phyloP scores from a whole-genome alignment of 2,888 invertebrate genomes.

The Agonopterix alstromeriana region DNA sequence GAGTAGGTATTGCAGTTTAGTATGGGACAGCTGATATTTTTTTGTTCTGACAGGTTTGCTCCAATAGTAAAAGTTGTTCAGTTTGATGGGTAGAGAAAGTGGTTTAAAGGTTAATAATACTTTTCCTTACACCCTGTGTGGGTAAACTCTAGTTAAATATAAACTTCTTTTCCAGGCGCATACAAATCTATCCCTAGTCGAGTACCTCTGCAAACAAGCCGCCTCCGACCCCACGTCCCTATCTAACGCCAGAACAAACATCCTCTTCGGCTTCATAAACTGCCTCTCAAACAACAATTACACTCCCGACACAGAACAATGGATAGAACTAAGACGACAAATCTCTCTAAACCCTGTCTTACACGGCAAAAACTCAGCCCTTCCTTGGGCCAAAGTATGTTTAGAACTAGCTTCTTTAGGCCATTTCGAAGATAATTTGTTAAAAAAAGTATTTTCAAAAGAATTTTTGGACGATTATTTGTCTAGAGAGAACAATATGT shows the following conservation, averaged over 20 bases:
- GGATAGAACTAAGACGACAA: constrained; percentile 62
- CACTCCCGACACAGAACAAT: constrained; percentile 66
- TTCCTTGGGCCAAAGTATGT: constrained; percentile 74
- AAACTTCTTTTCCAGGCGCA: constrained; percentile 56
- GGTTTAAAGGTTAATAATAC: too few species aligned
- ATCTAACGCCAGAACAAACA: constrained; percentile 44
- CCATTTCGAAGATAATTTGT: constrained; percentile 71
- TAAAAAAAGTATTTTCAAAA: constrained; percentile 68
- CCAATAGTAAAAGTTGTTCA: too few species aligned
- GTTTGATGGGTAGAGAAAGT: too few species aligned
- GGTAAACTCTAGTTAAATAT: not conserved
- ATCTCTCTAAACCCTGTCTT: constrained; percentile 56
- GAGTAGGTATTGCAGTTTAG: too few species aligned
- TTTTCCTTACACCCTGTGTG: too few species aligned
- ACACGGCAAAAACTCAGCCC: constrained; percentile 40
- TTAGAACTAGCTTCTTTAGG: constrained; percentile 75
- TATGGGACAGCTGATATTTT: too few species aligned
- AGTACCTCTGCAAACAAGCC: constrained; percentile 73
- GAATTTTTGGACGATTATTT: constrained; percentile 60
- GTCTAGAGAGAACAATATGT: constrained; percentile 38
- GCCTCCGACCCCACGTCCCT: constrained; percentile 50
- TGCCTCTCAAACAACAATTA: constrained; percentile 78
- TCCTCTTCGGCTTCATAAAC: constrained; percentile 68
- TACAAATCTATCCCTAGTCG: constrained; percentile 72
- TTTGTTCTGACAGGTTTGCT: too few species aligned